These are phyloP conservation scores for Lasiurus borealis DNA, from an alignment of 2,113 vertebrate genomes.

Conservation along the genomic window DNA sequence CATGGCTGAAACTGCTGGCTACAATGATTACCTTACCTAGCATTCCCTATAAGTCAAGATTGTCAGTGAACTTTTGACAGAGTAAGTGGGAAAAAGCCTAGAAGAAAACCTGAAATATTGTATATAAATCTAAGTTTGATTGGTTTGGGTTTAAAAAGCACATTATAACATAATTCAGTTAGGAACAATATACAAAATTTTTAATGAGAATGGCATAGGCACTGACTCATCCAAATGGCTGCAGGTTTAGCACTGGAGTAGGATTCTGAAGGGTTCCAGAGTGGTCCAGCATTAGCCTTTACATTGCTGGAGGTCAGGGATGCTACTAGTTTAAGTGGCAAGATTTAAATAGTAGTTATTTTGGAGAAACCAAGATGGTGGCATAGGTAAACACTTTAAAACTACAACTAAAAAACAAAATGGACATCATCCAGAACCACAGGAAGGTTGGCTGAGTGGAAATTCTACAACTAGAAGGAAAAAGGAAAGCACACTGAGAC, in stretches of 20 bases:
- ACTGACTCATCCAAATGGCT: neutral
- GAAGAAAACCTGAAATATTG: conserved; percentile 22
- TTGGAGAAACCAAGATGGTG: too few species aligned
- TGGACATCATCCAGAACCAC: too few species aligned
- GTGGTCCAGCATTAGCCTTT: neutral
- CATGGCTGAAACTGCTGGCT: neutral
- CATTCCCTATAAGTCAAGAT: neutral
- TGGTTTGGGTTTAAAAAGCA: neutral
- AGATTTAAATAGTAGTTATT: neutral
- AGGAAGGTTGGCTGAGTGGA: too few species aligned
- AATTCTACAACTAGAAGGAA: too few species aligned
- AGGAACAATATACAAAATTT: neutral
- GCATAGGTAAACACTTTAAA: too few species aligned
- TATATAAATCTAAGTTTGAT: neutral
- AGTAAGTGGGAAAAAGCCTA: neutral
- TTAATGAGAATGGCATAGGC: neutral
- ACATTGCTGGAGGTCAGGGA: neutral
- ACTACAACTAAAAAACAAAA: too few species aligned
- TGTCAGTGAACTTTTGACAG: neutral
- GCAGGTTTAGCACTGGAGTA: neutral
- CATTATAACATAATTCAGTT: neutral
- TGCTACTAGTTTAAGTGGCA: neutral
- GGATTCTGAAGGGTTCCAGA: too few species aligned
- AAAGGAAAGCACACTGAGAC: too few species aligned
- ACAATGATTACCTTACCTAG: neutral